These are phyloP conservation scores for Hirtodrosophila duncani DNA, from an alignment of 2,888 invertebrate species.

Conservation along the genomic window DNA sequence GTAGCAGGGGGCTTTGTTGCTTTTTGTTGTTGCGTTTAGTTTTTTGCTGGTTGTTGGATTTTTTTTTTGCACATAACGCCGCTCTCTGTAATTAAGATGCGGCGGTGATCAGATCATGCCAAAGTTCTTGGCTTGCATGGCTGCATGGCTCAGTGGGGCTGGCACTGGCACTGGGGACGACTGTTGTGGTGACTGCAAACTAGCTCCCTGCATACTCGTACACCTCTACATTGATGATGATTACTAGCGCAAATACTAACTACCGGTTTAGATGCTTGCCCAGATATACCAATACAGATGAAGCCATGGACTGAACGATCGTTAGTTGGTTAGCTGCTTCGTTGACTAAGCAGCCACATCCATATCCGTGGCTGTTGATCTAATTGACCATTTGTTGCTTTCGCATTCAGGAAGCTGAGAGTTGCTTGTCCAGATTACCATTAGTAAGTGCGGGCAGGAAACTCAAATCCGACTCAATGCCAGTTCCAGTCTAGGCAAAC, in stretches of 20 bases:
- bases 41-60: slow-evolving; percentile 23
- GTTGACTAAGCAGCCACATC: slow-evolving; percentile 35
- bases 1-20: slow-evolving; percentile 32
- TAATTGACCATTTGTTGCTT: slow-evolving; percentile 60
- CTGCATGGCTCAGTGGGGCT: no score
- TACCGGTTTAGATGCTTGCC: slow-evolving; percentile 62
- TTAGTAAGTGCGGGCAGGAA: no score
- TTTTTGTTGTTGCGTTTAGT: slow-evolving; percentile 18
- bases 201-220: neutral
- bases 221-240: slow-evolving; percentile 39
- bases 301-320: slow-evolving; percentile 5
- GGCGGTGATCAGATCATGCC: slow-evolving; percentile 63
- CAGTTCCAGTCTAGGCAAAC: no score
- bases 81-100: slow-evolving; percentile 70
- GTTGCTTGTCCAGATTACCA: slow-evolving; percentile 41
- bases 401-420: slow-evolving; percentile 61
- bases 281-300: slow-evolving; percentile 31
- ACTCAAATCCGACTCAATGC: no score
- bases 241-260: slow-evolving; percentile 69
- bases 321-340: slow-evolving; percentile 5
- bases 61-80: slow-evolving; percentile 36
- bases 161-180: neutral
- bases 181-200: neutral
- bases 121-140: slow-evolving; percentile 49
- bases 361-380: slow-evolving; percentile 45